Base-by-base conservation (phyloP, 1,140 invertebrate genomes). In the Tetraneura akinire region DNA sequence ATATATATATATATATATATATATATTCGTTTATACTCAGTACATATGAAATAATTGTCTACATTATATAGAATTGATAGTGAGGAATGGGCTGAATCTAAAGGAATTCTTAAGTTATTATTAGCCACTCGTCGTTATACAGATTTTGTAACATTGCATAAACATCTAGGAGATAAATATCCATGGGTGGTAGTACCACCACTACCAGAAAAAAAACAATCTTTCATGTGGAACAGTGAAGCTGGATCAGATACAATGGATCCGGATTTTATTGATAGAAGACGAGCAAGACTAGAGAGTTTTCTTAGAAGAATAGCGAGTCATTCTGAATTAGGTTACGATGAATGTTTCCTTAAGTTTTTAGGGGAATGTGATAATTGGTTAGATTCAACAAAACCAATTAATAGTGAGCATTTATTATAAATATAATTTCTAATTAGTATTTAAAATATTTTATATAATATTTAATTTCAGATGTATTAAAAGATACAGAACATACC, bases 201-300 rank as follows among this genome's bases (percentile, higher is more conserved):
- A 49, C 85, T 95, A 74, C 93, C 93, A 29, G 93, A 94, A 83
- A 95, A 95, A 86, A 89, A 90, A 83, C 92, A 92, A 71, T 86
- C 92, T 26, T 94, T 92, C 84, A 89, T 90, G n/a, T 94, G 93
- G 92, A 94, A 93, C 86, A 86, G 89, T 13, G 88, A 90, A 2
- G 91, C 90, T 57, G 82, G 81, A 9, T 64, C 71, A 4, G 93
- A 94, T 84, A 93, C 92, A 45, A 93, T 93, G 83, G 92, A 94
- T 86, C 91, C 92, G n/a, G 93, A 94, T 84, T 95, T 94, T 86
- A 89, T 95, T 70, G 93, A 94, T 84, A 87, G 93, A 29, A 87
- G 93, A 82, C 87, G 93, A 83, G 92, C 91, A 73, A 92, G 92
- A 1, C 86, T 95, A 53, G 93, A 95, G 86, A 90, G 74, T 78